Conservation (phyloP, 2,888 invertebrate species). For the Entomobrya multifasciata region DNA sequence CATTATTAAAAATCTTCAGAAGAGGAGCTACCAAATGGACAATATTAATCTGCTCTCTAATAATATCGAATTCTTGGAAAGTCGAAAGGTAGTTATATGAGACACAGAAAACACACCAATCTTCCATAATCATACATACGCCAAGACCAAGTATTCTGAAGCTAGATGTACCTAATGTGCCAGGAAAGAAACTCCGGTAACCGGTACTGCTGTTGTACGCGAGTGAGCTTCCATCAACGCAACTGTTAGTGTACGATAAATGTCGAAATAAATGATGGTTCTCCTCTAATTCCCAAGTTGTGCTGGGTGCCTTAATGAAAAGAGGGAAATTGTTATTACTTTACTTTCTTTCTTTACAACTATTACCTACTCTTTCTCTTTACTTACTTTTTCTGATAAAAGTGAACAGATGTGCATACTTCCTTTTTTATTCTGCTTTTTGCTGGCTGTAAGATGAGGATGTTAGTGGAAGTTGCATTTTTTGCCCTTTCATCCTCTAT, state of each 20-base stretch:
- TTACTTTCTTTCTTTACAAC: slow-evolving; percentile 52
- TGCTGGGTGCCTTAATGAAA: slow-evolving; percentile 70
- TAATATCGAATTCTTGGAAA: slow-evolving; percentile 27
- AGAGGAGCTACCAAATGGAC: background rate
- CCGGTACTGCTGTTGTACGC: background rate
- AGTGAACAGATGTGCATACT: slow-evolving; percentile 72
- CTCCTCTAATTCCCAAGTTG: slow-evolving; percentile 47
- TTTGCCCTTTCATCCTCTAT: background rate
- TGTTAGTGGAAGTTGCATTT: slow-evolving; percentile 27
- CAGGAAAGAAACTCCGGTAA: background rate
- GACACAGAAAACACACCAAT: background rate
- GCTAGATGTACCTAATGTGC: no score
- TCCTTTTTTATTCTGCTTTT: slow-evolving; percentile 17
- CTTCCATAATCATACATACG: background rate
- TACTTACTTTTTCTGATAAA: slow-evolving; percentile 34
- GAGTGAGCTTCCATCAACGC: background rate
- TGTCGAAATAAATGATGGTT: slow-evolving; percentile 74
- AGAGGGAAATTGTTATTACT: slow-evolving; percentile 62
- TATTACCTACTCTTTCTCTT: slow-evolving; percentile 13
- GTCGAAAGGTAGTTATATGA: slow-evolving; percentile 30
- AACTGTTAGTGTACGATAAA: slow-evolving; percentile 67
- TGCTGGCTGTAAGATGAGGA: background rate
- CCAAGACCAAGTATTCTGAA: no score
- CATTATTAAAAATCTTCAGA: slow-evolving; percentile 12
- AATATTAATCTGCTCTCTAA: background rate